These are phyloP conservation scores for Chirona hameri DNA, from an alignment of 2,888 invertebrate genomes.

Conservation along the genomic window DNA sequence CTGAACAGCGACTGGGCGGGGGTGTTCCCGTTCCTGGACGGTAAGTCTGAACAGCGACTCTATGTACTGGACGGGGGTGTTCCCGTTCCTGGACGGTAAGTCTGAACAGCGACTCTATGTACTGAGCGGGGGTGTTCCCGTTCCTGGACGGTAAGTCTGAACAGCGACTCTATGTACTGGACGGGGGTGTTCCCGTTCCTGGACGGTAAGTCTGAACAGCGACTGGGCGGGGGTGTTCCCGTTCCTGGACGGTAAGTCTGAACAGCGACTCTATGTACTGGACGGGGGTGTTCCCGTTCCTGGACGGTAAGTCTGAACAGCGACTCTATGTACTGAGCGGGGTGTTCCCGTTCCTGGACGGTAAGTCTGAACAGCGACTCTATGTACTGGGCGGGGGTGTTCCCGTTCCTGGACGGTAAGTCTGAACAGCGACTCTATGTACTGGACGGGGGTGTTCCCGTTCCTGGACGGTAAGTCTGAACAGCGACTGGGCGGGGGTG, in stretches of 20 bases:
- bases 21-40: neutral
- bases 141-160: neutral
- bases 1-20: neutral
- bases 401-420: neutral
- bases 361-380: neutral
- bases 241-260: neutral
- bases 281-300: neutral
- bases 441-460: neutral
- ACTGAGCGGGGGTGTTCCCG: neutral
- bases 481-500: neutral
- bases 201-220: neutral
- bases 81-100: neutral
- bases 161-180: neutral
- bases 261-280: neutral
- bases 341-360: neutral
- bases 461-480: neutral
- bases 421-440: neutral
- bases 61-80: neutral
- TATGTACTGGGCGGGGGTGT: neutral
- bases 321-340: neutral
- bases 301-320: neutral
- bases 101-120: neutral
- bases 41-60: neutral
- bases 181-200: neutral
- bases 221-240: neutral